Conservation (phyloP, 2,797 vertebrate genomes). For the Rhinatrema bivittatum region DNA sequence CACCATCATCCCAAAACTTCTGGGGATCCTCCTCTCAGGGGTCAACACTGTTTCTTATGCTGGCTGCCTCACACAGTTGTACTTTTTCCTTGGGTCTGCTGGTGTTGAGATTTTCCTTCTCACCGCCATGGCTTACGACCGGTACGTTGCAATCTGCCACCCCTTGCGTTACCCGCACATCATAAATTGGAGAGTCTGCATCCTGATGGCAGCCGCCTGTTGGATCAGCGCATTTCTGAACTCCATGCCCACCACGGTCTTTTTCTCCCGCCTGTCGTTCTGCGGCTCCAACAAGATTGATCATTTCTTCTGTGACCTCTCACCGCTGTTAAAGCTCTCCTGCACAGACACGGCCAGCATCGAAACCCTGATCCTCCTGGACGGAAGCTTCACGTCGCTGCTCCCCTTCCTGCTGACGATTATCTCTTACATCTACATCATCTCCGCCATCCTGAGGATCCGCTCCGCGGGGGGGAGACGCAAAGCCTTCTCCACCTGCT, state of each 20-base stretch:
- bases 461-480: background rate
- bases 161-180: background rate
- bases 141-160: slow-evolving; percentile 29
- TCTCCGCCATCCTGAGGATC: background rate
- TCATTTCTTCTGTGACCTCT: background rate
- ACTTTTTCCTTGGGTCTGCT: slow-evolving; percentile 14
- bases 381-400: background rate
- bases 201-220: background rate
- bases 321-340: background rate
- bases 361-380: background rate
- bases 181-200: background rate
- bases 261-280: background rate
- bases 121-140: slow-evolving; percentile 5
- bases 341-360: background rate
- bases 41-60: slow-evolving; percentile 24
- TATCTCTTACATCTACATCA: background rate
- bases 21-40: slow-evolving; percentile 3
- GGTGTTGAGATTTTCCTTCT: slow-evolving; percentile 18
- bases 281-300: too few relatives aligned
- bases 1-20: slow-evolving; percentile 15
- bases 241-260: too few relatives aligned
- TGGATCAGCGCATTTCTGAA: background rate
- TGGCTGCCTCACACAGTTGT: slow-evolving; percentile 24
- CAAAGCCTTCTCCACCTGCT: too few relatives aligned
- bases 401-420: background rate